Conservation (phyloP, 2,888 invertebrate genomes). For the Gastracanthus pulcherrimus region DNA sequence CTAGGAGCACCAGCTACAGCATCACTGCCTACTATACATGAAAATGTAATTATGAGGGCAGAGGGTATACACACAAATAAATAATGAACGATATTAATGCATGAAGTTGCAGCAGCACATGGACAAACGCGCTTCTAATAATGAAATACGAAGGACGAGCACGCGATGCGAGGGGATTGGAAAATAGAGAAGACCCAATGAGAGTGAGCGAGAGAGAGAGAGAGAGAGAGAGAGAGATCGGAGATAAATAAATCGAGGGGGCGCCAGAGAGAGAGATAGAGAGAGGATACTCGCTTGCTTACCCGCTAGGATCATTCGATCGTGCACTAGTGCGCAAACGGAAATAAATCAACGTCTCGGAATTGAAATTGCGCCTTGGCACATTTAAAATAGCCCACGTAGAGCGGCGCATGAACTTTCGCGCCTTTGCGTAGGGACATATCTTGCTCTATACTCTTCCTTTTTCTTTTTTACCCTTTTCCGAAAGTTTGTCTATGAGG, state of each 20-base stretch:
- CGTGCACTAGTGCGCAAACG: slow-evolving; percentile 59
- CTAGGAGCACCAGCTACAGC: background rate
- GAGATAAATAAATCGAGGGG: slow-evolving; percentile 13
- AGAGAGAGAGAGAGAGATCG: slow-evolving; percentile 14
- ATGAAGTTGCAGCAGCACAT: no score
- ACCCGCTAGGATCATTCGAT: slow-evolving; percentile 53
- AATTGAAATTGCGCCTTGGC: slow-evolving; percentile 67
- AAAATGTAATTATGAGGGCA: slow-evolving; percentile 35
- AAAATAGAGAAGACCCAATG: no score
- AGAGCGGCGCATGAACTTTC: background rate
- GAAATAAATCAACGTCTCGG: slow-evolving; percentile 68
- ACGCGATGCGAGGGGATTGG: background rate
- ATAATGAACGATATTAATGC: slow-evolving; percentile 43
- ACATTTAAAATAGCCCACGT: slow-evolving; percentile 52
- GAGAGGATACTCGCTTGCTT: background rate
- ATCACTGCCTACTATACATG: background rate
- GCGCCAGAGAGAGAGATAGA: slow-evolving; percentile 21
- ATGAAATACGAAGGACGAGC: slow-evolving; percentile 39
- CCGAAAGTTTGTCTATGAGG: background rate
- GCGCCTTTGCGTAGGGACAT: background rate
- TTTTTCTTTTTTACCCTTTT: background rate
- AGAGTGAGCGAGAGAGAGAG: background rate
- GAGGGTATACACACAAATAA: slow-evolving; percentile 27
- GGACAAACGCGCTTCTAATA: slow-evolving; percentile 13
- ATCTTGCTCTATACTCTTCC: slow-evolving; percentile 1